Percentiles rank a stretch among this genome's conserved stretches.
These are phyloP conservation scores for Acanthisitta chloris DNA, from an alignment of 2,113 vertebrate species.

Conservation along the genomic window DNA sequence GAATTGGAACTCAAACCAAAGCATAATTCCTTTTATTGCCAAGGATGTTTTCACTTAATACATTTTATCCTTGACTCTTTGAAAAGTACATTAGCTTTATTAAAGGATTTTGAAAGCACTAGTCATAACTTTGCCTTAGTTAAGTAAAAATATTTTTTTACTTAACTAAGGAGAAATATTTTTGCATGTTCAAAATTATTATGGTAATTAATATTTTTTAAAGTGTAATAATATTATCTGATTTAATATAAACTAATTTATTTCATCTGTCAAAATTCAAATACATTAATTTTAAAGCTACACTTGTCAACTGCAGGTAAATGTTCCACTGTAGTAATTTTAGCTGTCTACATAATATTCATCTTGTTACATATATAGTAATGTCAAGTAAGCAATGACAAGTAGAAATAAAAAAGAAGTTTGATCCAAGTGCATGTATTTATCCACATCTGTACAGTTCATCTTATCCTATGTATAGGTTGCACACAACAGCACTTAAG, in stretches of 20 bases:
- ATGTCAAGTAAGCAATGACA: neutral
- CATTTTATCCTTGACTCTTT: neutral
- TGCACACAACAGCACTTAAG: neutral
- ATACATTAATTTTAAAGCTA: neutral
- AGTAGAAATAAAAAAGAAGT: neutral
- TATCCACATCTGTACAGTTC: neutral
- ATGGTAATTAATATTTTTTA: neutral
- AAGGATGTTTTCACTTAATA: neutral
- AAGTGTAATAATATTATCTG: neutral
- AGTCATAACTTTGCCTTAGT: neutral
- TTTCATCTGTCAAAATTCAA: neutral
- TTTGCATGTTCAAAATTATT: neutral
- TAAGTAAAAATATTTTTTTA: neutral
- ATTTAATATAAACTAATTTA: neutral
- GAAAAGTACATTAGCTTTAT: neutral
- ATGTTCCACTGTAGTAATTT: neutral
- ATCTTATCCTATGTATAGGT: neutral
- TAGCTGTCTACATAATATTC: neutral
- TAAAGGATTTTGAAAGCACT: neutral
- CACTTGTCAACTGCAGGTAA: neutral
- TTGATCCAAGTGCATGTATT: rapidly evolving
- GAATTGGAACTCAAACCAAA: neutral
- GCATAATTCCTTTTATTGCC: neutral
- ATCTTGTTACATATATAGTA: neutral
- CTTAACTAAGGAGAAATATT: neutral